Base-by-base conservation (phyloP, 2,888 invertebrate species). In the Cosmia pyralina region DNA sequence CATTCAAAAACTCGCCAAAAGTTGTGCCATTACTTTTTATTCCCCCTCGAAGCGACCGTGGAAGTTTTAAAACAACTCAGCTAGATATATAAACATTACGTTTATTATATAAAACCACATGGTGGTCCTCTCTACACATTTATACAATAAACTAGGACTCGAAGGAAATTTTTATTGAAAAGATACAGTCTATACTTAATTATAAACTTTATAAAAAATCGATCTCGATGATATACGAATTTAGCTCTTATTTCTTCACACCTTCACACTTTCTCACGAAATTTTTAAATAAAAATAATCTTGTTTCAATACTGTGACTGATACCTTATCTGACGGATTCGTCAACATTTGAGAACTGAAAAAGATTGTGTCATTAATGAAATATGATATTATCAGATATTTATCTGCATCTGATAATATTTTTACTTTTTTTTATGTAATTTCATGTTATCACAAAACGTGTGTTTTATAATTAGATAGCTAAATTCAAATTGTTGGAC, bases 71-170 rank as follows among this genome's bases (percentile, higher is more conserved):
- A 73, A 78, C 50, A 81, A 69, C 71, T 67, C 74, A 72, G 64
- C 72, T 79, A 82, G 44, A 78, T 86, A 38, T 38, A 85, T 62
- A 87, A 87, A 86, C 82, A 59, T 76, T 83, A 87, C 87, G 58
- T 73, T 72, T 69, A 75, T 60, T 72, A 69, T 81, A 82, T 41
- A 80, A 79, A 78, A 82, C 77, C 82, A 87, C 85, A 79, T 75
- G 69, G 80, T 85, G 83, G 82, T 75, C 64, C 77, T 77, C 63
- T 69, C 68, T 76, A 82, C 64, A 80, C 75, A 77, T 79, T 75
- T 77, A 83, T 53, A 71, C 74, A 79, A 78, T 72, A 69, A 52
- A 66, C 69, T 85, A 86, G 64, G 75, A 86, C 75, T 79, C 77
- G 71, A 69, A 81, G 72, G 66, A 87, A 81, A 75, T 79, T 79